A percentile compares a stretch with the other conserved stretches of the same genome.
phyloP scores from a whole-genome alignment of 2,888 invertebrate genomes.

The Lepidocyrtoides sp. region DNA sequence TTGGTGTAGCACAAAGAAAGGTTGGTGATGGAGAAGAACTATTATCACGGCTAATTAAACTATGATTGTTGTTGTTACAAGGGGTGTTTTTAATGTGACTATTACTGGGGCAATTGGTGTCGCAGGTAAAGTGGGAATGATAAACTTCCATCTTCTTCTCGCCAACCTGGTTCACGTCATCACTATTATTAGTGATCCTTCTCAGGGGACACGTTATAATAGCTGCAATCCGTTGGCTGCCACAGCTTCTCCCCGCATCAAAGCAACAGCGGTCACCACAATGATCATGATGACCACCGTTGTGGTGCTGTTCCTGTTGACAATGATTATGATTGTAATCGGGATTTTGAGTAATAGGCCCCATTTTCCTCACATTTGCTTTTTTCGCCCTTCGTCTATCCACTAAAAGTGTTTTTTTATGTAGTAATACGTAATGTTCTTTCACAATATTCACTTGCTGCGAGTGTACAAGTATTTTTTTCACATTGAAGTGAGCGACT shows the following conservation, averaged over 20 bases:
- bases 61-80: not conserved
- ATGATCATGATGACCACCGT: slow-evolving; percentile 36
- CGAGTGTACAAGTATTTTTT: slow-evolving; percentile 9
- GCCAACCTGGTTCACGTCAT: slow-evolving; percentile 38
- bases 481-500: too few relatives aligned
- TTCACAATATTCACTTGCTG: slow-evolving; percentile 12
- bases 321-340: slow-evolving; percentile 61
- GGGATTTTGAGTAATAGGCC: slow-evolving; percentile 68
- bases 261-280: slow-evolving; percentile 42
- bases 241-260: slow-evolving; percentile 31
- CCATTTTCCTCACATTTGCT: slow-evolving; percentile 65
- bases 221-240: not conserved
- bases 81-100: not conserved
- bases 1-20: not conserved
- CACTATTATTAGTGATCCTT: slow-evolving; percentile 37
- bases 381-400: slow-evolving; percentile 62
- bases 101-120: slow-evolving; percentile 73
- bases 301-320: slow-evolving; percentile 25
- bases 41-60: slow-evolving; percentile 29
- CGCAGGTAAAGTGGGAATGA: slow-evolving; percentile 65
- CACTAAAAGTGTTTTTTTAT: too few relatives aligned
- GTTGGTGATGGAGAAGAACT: not conserved
- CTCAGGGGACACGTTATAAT: slow-evolving; percentile 65
- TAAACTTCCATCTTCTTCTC: slow-evolving; percentile 46
- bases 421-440: slow-evolving; percentile 32